Evolutionary conservation across 2,888 invertebrate genomes (phyloP).

Genomic region (Hirtodrosophila duncani): DNA sequence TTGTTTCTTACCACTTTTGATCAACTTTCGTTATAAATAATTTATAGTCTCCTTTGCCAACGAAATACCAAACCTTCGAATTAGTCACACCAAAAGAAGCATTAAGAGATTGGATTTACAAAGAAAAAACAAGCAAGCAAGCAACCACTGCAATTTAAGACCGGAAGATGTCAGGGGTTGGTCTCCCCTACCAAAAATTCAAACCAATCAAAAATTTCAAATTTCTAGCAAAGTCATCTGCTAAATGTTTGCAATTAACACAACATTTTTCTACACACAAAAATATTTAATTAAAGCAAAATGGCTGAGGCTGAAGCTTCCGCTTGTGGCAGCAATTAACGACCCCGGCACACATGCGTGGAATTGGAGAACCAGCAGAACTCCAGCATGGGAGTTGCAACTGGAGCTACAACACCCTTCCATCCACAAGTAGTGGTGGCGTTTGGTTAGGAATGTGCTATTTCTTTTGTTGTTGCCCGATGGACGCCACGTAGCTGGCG

Average conservation of each 20-base stretch:
- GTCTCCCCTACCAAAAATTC: too few relatives aligned
- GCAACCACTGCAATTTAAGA: conserved; percentile 3
- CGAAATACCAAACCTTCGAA: conserved; percentile 18
- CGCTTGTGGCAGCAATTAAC: conserved; percentile 52
- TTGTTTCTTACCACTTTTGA: too few relatives aligned
- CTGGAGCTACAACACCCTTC: neutral
- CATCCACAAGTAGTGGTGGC: too few relatives aligned
- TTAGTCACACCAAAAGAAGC: conserved; percentile 52
- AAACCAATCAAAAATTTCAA: neutral
- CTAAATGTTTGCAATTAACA: conserved; percentile 31
- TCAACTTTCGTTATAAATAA: conserved; percentile 10
- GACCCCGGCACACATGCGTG: conserved; percentile 32
- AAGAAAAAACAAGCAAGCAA: conserved; percentile 9
- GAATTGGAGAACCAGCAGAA: conserved; percentile 7
- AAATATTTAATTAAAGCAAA: conserved; percentile 55
- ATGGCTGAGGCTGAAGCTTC: conserved; percentile 47
- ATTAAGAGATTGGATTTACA: conserved; percentile 36
- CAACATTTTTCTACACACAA: conserved; percentile 23
- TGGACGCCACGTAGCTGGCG: conserved; percentile 42
- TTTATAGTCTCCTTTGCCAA: conserved; percentile 28
- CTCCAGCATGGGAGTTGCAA: conserved; percentile 1
- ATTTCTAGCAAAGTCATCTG: conserved; percentile 10
- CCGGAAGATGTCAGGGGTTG: conserved; percentile 19
- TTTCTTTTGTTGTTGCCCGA: conserved; percentile 27
- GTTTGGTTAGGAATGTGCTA: conserved; percentile 45